phyloP scores from a whole-genome alignment of 2,797 vertebrate species.

The Sternotherus odoratus region DNA sequence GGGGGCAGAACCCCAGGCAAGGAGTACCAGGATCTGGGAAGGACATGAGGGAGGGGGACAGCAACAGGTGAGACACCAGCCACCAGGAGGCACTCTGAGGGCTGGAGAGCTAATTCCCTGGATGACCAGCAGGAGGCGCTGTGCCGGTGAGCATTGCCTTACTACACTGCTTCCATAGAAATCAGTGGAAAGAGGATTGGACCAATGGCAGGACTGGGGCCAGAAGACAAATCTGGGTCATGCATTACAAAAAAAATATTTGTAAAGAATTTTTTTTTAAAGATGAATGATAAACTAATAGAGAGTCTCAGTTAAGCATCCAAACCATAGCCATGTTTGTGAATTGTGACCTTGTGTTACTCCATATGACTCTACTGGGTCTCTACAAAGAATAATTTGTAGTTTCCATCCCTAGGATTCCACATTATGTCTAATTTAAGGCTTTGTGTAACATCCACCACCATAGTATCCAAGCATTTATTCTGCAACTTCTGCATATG shows the following conservation, averaged over 20 bases:
- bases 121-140: no score
- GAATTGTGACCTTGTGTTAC: neutral
- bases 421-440: neutral
- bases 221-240: neutral
- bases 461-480: neutral
- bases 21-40: no score
- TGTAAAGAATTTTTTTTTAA: neutral
- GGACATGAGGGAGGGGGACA: no score
- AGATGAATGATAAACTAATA: neutral
- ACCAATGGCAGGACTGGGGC: neutral
- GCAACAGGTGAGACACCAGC: no score
- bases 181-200: neutral
- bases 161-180: neutral
- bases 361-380: rapidly evolving
- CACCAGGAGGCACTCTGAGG: no score
- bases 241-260: neutral
- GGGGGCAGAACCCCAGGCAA: no score
- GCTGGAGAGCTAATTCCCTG: no score
- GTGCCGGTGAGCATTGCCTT: no score
- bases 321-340: neutral
- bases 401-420: neutral
- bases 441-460: neutral
- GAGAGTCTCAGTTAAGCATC: neutral
- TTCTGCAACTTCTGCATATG: neutral
- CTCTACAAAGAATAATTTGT: no score